phyloP scores from a whole-genome alignment of 2,888 invertebrate genomes.

The Idaea straminata region DNA sequence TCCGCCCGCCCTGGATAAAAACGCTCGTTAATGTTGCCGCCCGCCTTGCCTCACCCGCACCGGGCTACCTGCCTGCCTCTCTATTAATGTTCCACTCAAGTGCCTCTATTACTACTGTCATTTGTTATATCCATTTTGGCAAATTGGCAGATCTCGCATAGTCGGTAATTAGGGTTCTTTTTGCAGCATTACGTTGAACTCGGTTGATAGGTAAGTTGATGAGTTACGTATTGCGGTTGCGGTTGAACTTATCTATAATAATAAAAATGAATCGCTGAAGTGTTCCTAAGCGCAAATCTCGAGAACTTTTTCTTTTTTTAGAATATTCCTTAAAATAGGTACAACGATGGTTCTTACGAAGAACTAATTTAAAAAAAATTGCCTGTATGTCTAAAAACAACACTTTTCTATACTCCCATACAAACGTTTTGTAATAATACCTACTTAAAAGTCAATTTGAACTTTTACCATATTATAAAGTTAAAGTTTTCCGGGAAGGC shows the following conservation, averaged over 20 bases:
- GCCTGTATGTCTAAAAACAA: too few relatives aligned
- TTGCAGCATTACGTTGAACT: constrained; percentile 19
- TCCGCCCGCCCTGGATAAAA: constrained; percentile 78
- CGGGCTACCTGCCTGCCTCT: constrained; percentile 67
- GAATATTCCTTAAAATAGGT: too few relatives aligned
- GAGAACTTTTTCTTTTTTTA: too few relatives aligned
- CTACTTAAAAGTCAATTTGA: too few relatives aligned
- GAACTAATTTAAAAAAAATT: too few relatives aligned
- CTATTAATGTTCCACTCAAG: constrained; percentile 79
- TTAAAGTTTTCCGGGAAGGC: too few relatives aligned
- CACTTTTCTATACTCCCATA: too few relatives aligned
- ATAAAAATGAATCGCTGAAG: too few relatives aligned
- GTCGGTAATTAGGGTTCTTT: constrained; percentile 49
- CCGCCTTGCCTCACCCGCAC: constrained; percentile 39
- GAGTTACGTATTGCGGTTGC: constrained; percentile 17
- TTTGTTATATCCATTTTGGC: constrained; percentile 79
- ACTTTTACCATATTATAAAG: too few relatives aligned
- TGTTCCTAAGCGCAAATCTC: too few relatives aligned
- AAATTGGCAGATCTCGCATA: constrained; percentile 72
- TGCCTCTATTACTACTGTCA: constrained; percentile 77
- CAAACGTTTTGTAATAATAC: too few relatives aligned
- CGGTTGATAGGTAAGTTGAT: not conserved
- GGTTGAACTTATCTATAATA: not conserved
- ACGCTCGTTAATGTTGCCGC: constrained; percentile 73
- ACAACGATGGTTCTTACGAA: too few relatives aligned